These are phyloP conservation scores for Thaleichthys pacificus DNA, from an alignment of 2,797 vertebrate genomes.

Conservation along the genomic window DNA sequence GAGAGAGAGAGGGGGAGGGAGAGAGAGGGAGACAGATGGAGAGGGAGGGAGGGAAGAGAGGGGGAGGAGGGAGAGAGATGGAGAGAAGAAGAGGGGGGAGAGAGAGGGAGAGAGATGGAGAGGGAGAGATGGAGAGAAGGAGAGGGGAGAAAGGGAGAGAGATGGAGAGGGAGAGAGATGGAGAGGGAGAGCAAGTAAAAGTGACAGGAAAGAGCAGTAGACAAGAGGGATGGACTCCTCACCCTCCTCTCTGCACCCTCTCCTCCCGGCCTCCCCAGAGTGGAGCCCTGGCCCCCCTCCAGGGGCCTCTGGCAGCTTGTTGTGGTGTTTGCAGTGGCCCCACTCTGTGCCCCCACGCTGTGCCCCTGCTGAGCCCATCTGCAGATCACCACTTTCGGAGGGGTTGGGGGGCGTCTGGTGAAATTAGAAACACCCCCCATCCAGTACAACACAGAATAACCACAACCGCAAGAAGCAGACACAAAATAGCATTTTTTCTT, in stretches of 20 bases:
- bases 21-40: no score
- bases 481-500: no score
- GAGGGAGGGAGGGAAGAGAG: no score
- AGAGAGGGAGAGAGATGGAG: no score
- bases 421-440: slow-evolving; percentile 26
- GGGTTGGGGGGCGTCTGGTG: slow-evolving; percentile 6
- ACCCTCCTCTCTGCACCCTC: slow-evolving; percentile 12
- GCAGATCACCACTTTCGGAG: slow-evolving; percentile 12
- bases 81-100: no score
- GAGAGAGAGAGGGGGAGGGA: no score
- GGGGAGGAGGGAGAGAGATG: no score
- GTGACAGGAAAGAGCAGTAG: background rate
- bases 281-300: slow-evolving; percentile 19
- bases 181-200: background rate
- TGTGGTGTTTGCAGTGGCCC: slow-evolving; percentile 11
- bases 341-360: no score
- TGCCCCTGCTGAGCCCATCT: slow-evolving; percentile 11
- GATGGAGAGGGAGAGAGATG: no score
- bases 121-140: no score
- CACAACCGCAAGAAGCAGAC: background rate
- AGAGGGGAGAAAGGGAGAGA: no score
- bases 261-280: background rate
- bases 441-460: slow-evolving; percentile 21
- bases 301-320: background rate
- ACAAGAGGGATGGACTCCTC: slow-evolving; percentile 17